Evolutionary conservation across 2,888 invertebrate species (phyloP), one percentile per base, ranked within the genome.

Genomic region (Nysson spinosus): DNA sequence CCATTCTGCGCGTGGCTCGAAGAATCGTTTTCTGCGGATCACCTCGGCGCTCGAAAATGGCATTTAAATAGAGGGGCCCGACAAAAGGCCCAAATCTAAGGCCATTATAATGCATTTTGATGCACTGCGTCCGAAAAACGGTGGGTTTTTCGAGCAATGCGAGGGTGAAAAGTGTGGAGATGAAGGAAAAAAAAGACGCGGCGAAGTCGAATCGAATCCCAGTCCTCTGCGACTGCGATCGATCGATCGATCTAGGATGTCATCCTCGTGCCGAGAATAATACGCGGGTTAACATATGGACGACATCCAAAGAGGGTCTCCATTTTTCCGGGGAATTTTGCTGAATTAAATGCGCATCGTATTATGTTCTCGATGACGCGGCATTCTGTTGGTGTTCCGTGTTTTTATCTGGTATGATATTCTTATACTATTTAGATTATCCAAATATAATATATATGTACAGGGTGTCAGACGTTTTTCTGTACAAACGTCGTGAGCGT

Each of bases 81-180:
- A 77, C 72, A 77, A 78, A 64, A 35, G 52, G 7, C 52, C 39
- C 16, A 54, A 47, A 55, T 7, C 12, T 16, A 24, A 28, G 58
- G 52, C 67, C 57, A 63, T 77, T 67, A 64, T 65, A 78, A 77
- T 60, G 51, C 69, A 43, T 75, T 78, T 80, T 80, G 72, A 80
- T 77, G 67, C 70, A 79, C 62, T 76, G 60, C 20, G 52, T 32
- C 55, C 47, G 57, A 50, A 12, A 30, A 16, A 26, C 39, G 22
- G 22, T 28, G 17, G 9, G 51, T n/a, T 9, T 9, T 11, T 24
- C 5, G n/a, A 42, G 58, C 54, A 66, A 69, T 49, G 43, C 16
- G 30, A 19, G 49, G 39, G 39, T 24, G 35, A 47, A 35, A 61
- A 49, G 44, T 11, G n/a, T 16, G 24, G 14, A 35, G 14, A 26